Percentiles rank a stretch among this genome's conserved stretches.
Conservation (phyloP, 1,140 invertebrate genomes). For the Temnothorax longispinosus region DNA sequence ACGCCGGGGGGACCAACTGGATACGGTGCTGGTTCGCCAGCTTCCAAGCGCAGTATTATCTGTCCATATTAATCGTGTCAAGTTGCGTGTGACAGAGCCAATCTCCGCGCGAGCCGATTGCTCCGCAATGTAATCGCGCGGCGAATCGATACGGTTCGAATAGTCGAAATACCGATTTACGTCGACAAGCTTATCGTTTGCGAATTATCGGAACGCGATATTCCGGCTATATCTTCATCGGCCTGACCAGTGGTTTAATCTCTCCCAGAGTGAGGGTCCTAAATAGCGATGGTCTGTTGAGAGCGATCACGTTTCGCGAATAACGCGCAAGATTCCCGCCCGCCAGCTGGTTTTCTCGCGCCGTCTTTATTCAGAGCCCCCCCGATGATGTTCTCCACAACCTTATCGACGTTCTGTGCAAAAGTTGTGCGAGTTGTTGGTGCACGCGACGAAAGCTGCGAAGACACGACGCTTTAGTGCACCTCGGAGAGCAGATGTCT, state of each 20-base stretch:
- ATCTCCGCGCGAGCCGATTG: conserved; percentile 42
- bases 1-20: conserved; percentile 12
- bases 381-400: conserved; percentile 22
- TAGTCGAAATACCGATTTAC: not conserved
- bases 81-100: conserved; percentile 16
- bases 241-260: not conserved
- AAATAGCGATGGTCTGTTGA: not conserved
- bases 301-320: not conserved
- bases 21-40: not conserved
- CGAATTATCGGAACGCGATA: conserved; percentile 2
- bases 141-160: not conserved
- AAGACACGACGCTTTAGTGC: conserved; percentile 22
- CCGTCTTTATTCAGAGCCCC: conserved; percentile 14
- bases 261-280: not conserved
- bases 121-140: conserved; percentile 7
- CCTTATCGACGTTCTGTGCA: conserved; percentile 47
- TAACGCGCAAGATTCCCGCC: not conserved
- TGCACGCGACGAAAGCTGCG: conserved; percentile 24
- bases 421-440: conserved; percentile 29
- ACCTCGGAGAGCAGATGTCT: conserved; percentile 5
- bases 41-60: not conserved
- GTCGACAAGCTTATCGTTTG: conserved; percentile 4
- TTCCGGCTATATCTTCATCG: conserved; percentile 13
- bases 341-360: not conserved
- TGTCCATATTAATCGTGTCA: conserved; percentile 14